Conservation (phyloP, 2,797 vertebrate genomes). For the Anisognathus igniventris region DNA sequence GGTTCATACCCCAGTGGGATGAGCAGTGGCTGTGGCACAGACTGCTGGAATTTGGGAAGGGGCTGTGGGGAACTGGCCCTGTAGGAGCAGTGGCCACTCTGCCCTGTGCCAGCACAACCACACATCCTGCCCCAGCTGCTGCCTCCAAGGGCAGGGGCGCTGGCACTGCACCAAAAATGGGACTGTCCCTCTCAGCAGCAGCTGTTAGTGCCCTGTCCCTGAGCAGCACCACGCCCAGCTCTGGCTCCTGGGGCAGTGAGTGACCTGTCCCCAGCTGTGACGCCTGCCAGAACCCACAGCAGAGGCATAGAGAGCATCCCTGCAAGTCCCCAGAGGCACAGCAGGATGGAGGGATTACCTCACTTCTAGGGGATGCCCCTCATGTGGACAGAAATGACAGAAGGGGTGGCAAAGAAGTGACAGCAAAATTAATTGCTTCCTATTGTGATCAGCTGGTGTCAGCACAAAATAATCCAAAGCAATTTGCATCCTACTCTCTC, state of each 20-base stretch:
- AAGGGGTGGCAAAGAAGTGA: background rate
- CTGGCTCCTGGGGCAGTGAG: background rate
- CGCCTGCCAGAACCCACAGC: background rate
- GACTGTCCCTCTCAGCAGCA: background rate
- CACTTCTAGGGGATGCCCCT: background rate
- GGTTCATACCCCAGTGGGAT: background rate
- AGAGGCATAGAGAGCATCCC: background rate
- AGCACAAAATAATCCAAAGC: background rate
- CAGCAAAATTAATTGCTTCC: background rate
- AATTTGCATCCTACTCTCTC: background rate
- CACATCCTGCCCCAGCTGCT: background rate
- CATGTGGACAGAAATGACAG: accelerated
- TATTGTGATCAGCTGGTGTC: background rate
- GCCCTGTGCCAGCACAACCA: background rate
- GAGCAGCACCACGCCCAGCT: background rate
- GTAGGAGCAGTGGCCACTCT: background rate
- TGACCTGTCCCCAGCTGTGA: accelerated
- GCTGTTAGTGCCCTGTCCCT: background rate
- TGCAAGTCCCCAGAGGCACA: accelerated
- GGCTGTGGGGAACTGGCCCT: background rate
- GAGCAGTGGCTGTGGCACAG: background rate
- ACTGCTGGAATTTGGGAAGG: background rate
- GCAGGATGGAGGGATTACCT: accelerated
- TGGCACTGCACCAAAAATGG: background rate
- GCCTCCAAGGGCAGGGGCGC: background rate